Evolutionary conservation across 2,797 vertebrate species (phyloP), one percentile per base, ranked within the genome.

Genomic region (Microcaecilia unicolor): DNA sequence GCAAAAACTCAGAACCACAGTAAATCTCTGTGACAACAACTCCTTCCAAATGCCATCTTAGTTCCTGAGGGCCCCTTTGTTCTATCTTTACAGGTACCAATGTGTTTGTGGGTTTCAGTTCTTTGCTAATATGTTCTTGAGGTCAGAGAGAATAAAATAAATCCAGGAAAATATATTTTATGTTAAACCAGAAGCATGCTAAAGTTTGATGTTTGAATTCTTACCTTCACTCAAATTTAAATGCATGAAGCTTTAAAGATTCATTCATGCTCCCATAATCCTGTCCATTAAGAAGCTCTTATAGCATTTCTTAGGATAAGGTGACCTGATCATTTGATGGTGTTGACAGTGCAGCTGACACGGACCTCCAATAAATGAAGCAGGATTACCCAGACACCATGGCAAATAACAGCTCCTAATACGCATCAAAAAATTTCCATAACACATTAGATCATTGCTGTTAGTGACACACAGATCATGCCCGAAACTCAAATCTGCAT

Each of bases 271-370:
- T 61, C 53, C 55, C 67, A 47, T 67, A 75, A 72, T 76, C 68
- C 61, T 74, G 67, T 57, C 57, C 65, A 67, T 81, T 86, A 87
- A 86, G 83, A 74, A 76, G 71, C 68, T 81, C 86, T 81, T 69
- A 77, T 58, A 83, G 84, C 83, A 88, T 89, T 85, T 87, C 83
- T 79, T 75, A 78, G 81, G 77, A 75, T 84, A 89, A 89, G 87
- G 84, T 87, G 86, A 89, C 79, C 79, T 25, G 74, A 67, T 79
- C 45, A 67, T 71, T 60, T 56, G 53, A 56, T 26, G 44, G 47
- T 83, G 61, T 78, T 81, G 77, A 82, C 77, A 82, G 55, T 74
- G 58, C 62, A 46, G 64, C 64, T 74, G 60, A 74, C 74, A 64
- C 67, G 54, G 53, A 54, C 64, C 52, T 76, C 67, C 73, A 72